These are phyloP conservation scores for Ichneumoninae sp. DNA, from an alignment of 2,888 invertebrate species.

Conservation along the genomic window DNA sequence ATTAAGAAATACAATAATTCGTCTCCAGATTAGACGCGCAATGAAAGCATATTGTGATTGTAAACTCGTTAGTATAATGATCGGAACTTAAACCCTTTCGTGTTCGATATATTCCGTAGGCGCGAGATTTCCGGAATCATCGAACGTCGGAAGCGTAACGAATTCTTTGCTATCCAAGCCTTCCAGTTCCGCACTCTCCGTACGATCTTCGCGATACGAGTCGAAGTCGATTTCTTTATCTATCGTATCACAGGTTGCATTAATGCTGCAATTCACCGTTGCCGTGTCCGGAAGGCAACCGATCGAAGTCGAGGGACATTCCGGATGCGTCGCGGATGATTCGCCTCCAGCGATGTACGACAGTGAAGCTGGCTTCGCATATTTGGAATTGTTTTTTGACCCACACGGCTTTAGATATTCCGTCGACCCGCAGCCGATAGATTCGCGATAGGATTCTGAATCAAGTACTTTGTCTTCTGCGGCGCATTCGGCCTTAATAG, in stretches of 20 bases:
- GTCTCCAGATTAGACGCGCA: background rate
- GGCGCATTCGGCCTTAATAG: background rate
- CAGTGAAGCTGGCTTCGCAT: background rate
- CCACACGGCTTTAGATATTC: background rate
- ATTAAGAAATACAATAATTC: conserved; percentile 4
- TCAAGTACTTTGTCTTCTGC: background rate
- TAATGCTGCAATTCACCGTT: background rate
- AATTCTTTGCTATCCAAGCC: background rate
- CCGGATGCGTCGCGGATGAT: background rate
- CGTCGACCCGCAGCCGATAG: background rate
- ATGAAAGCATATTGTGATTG: background rate
- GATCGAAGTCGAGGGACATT: background rate
- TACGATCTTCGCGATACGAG: background rate
- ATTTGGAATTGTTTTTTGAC: background rate
- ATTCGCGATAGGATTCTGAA: background rate
- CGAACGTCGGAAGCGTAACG: conserved; percentile 31
- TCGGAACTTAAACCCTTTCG: background rate
- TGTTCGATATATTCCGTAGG: background rate
- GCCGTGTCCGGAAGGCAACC: background rate
- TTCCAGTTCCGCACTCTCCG: background rate
- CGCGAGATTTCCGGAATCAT: background rate
- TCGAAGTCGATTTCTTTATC: conserved; percentile 10
- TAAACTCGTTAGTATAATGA: background rate
- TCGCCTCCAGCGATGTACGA: background rate
- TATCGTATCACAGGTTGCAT: conserved; percentile 18